Conservation (phyloP, 2,888 invertebrate genomes). For the Xestia xanthographa region DNA sequence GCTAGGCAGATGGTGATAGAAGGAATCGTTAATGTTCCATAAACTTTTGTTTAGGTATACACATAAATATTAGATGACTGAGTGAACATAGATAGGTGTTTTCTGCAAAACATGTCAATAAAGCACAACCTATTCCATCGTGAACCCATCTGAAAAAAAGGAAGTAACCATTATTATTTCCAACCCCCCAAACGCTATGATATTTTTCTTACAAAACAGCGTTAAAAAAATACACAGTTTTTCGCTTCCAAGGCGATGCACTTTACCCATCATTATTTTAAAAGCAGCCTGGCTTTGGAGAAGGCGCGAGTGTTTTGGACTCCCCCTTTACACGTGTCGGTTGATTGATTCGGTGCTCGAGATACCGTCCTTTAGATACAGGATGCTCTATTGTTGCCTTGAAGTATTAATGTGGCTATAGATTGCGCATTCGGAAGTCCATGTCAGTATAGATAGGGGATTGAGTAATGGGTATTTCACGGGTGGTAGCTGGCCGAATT, state of each 20-base stretch:
- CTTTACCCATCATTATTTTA: conserved; percentile 60
- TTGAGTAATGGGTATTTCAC: conserved; percentile 32
- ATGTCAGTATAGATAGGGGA: conserved; percentile 32
- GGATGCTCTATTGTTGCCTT: conserved; percentile 63
- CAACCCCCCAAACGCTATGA: conserved; percentile 18
- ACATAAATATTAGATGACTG: background rate
- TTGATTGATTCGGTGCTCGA: conserved; percentile 66
- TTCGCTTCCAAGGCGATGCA: conserved; percentile 43
- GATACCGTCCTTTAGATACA: conserved; percentile 62
- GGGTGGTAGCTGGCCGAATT: background rate
- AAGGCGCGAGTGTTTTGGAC: conserved; percentile 55
- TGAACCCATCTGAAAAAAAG: background rate
- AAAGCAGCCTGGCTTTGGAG: conserved; percentile 47
- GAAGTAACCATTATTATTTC: conserved; percentile 14
- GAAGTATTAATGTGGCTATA: conserved; percentile 56
- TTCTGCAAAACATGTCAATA: background rate
- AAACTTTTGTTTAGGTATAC: background rate
- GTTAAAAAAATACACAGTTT: conserved; percentile 32
- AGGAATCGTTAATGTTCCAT: no score
- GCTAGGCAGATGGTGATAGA: no score
- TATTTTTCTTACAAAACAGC: conserved; percentile 22
- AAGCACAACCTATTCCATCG: background rate
- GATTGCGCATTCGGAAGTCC: conserved; percentile 36
- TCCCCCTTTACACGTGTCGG: conserved; percentile 63
- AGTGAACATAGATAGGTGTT: background rate